Evolutionary conservation across 2,797 vertebrate genomes (phyloP).

Genomic region (Hemibagrus guttatus): DNA sequence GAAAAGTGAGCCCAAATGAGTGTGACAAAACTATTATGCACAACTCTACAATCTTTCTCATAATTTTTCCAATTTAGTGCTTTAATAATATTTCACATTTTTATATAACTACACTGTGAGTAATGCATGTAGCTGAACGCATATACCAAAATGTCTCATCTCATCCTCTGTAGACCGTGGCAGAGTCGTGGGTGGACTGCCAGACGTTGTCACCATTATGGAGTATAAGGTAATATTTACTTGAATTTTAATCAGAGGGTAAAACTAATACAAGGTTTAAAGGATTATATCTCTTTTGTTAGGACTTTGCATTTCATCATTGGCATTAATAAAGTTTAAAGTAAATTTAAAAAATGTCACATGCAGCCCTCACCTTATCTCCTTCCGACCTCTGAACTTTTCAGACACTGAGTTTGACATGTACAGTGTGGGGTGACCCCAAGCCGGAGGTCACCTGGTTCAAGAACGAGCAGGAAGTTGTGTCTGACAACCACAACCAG

Average conservation of each 20-base stretch:
- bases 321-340: neutral
- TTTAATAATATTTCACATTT: neutral
- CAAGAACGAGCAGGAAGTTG: slow-evolving; percentile 90
- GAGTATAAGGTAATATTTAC: slow-evolving; percentile 86
- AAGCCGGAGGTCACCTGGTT: slow-evolving; percentile 93
- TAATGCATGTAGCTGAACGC: neutral
- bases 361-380: neutral
- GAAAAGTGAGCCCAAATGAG: slow-evolving; percentile 86
- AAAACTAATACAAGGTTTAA: slow-evolving; percentile 1
- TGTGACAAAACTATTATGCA: neutral
- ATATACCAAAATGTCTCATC: neutral
- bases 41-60: neutral
- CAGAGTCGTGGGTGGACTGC: slow-evolving; percentile 91
- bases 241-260: neutral
- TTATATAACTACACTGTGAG: neutral
- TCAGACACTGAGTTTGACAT: slow-evolving; percentile 93
- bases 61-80: neutral
- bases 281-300: neutral
- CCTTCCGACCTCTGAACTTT: slow-evolving; percentile 21
- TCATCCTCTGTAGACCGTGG: slow-evolving; percentile 83
- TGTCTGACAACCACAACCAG: slow-evolving; percentile 79
- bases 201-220: slow-evolving; percentile 98
- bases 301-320: neutral
- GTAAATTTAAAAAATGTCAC: neutral
- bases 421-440: slow-evolving; percentile 94